A percentile compares a stretch with the other conserved stretches of the same genome.
Conservation (phyloP, 2,113 vertebrate species). For the Ranitomeya imitator region DNA sequence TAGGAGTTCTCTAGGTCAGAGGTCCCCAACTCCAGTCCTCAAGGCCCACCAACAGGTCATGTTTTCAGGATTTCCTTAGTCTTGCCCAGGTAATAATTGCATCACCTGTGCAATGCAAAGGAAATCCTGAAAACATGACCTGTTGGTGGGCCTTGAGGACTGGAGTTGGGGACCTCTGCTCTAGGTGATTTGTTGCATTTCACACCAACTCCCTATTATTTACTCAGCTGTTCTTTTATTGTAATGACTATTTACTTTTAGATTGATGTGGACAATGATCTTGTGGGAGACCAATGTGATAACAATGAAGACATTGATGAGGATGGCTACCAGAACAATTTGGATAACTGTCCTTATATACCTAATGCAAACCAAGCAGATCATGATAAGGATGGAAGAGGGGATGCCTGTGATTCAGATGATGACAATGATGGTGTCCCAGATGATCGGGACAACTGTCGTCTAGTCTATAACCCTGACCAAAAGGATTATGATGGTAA, state of each 20-base stretch:
- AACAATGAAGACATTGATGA: conserved; percentile 96
- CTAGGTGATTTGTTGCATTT: not conserved
- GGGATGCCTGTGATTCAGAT: conserved; percentile 92
- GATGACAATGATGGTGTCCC: conserved; percentile 94
- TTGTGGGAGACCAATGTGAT: conserved; percentile 95
- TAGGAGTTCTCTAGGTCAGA: too few species aligned
- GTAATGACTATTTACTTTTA: conserved; percentile 59
- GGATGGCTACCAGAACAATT: conserved; percentile 96
- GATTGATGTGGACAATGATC: conserved; percentile 90
- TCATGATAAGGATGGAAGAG: conserved; percentile 91
- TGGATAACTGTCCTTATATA: conserved; percentile 96
- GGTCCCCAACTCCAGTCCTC: too few species aligned
- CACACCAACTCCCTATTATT: not conserved
- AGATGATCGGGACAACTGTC: conserved; percentile 94
- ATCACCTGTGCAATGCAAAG: too few species aligned
- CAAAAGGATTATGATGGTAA: conserved; percentile 90
- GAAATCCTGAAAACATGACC: too few species aligned
- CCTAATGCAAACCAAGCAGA: conserved; percentile 95
- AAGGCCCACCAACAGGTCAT: too few species aligned
- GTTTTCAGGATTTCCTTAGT: too few species aligned
- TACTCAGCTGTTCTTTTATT: not conserved
- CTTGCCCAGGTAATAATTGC: too few species aligned
- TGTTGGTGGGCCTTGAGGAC: too few species aligned
- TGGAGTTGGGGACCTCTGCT: too few species aligned
- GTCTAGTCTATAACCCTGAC: conserved; percentile 86